Percentiles rank a stretch among this genome's conserved stretches.
phyloP scores from a whole-genome alignment of 2,113 vertebrate genomes.

The Diadophis punctatus region DNA sequence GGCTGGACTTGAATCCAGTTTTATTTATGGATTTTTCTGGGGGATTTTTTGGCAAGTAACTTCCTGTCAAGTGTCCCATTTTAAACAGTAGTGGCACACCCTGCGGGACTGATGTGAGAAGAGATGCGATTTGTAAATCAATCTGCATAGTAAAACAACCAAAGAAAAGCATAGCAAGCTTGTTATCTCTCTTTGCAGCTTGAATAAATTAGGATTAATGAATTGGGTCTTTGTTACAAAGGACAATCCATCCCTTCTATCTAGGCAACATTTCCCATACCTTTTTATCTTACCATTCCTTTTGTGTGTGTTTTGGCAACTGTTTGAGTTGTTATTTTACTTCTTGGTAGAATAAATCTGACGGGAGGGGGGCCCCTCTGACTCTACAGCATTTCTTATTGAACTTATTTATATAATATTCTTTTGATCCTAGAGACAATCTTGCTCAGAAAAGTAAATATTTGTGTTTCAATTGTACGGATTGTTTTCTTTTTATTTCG shows the following conservation, averaged over 20 bases:
- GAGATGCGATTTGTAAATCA: conserved; percentile 11
- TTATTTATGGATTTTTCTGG: not conserved
- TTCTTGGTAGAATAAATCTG: not conserved
- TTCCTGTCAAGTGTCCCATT: not conserved
- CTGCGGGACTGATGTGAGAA: not conserved
- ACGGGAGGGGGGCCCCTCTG: not conserved
- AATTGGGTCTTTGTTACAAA: conserved; percentile 8
- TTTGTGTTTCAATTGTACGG: not conserved
- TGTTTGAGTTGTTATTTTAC: not conserved
- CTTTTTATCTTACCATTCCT: not conserved
- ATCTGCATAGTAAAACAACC: not conserved
- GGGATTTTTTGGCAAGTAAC: not conserved
- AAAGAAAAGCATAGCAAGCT: not conserved
- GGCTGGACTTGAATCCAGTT: not conserved
- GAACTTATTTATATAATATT: not conserved
- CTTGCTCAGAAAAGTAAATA: not conserved
- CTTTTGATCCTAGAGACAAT: not conserved
- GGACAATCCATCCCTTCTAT: not conserved
- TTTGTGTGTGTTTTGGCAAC: not conserved
- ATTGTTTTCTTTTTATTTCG: not conserved
- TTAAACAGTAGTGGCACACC: not conserved
- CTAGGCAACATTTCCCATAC: not conserved
- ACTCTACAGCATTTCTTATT: not conserved
- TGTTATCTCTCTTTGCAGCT: conserved; percentile 21
- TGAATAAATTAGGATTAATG: conserved; percentile 19